phyloP scores from a whole-genome alignment of 2,797 vertebrate species.

The Anolis apletophallus region DNA sequence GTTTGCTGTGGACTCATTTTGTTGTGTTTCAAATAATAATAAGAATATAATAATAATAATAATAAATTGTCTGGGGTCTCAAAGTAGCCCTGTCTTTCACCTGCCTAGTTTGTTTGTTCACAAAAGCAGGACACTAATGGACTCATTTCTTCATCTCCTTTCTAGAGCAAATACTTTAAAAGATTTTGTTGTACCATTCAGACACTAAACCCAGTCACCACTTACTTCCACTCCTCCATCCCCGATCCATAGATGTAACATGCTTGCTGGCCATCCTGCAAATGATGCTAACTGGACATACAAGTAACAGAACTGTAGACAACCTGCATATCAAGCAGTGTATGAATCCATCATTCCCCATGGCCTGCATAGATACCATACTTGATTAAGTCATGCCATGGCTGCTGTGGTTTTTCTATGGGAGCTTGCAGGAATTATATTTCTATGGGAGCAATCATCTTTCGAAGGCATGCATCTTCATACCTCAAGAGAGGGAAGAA shows the following conservation, averaged over 20 bases:
- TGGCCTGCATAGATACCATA: background rate
- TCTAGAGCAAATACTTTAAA: background rate
- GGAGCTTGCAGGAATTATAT: background rate
- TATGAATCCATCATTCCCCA: background rate
- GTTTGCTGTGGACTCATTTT: no score
- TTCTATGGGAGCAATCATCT: background rate
- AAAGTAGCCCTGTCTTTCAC: background rate
- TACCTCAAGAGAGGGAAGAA: background rate
- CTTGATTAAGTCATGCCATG: background rate
- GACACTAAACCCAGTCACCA: background rate
- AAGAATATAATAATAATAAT: no score
- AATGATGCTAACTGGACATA: background rate
- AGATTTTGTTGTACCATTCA: background rate
- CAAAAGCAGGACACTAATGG: background rate
- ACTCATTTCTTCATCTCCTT: no score
- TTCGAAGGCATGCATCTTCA: background rate
- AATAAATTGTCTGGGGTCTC: background rate
- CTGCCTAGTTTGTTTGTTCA: background rate
- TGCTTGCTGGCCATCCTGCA: background rate
- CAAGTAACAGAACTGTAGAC: background rate
- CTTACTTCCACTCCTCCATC: background rate
- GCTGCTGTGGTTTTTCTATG: background rate
- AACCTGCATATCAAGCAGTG: background rate
- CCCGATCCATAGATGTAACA: background rate
- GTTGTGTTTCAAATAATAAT: no score